A percentile compares a stretch with the other conserved stretches of the same genome.
phyloP scores from a whole-genome alignment of 2,888 invertebrate species.

The Nebria salina region DNA sequence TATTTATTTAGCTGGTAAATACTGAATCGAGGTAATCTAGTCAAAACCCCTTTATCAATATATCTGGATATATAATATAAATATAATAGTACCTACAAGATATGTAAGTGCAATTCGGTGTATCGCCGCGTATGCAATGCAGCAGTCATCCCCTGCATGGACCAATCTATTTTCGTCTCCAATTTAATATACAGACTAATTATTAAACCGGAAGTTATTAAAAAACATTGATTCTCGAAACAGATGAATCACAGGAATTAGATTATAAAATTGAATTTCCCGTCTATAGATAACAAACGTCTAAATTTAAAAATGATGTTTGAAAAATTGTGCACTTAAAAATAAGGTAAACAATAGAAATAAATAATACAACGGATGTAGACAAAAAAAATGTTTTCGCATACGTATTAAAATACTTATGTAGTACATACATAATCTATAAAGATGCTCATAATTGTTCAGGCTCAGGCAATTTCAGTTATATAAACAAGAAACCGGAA shows the following conservation, averaged over 20 bases:
- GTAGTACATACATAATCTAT: background rate
- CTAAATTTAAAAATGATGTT: background rate
- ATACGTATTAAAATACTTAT: too few species aligned
- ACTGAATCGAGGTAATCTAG: too few species aligned
- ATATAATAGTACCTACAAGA: background rate
- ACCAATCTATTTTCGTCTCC: constrained; percentile 37
- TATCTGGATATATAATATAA: background rate
- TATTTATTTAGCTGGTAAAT: too few species aligned
- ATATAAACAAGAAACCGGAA: background rate
- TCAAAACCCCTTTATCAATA: background rate
- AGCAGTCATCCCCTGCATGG: constrained; percentile 16
- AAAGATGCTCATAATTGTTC: background rate
- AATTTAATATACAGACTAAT: constrained; percentile 22
- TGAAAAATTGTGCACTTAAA: background rate
- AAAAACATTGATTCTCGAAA: constrained; percentile 28
- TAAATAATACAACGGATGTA: background rate
- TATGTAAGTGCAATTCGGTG: background rate
- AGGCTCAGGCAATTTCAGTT: background rate
- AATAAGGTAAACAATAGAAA: background rate
- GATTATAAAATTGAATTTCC: background rate
- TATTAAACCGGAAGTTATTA: constrained; percentile 43
- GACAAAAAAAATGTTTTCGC: background rate
- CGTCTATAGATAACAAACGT: background rate
- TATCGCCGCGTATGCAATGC: background rate
- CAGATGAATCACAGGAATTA: background rate